Evolutionary conservation across 2,797 vertebrate genomes (phyloP), one percentile per base, ranked within the genome.

Genomic region (Karalla daura): DNA sequence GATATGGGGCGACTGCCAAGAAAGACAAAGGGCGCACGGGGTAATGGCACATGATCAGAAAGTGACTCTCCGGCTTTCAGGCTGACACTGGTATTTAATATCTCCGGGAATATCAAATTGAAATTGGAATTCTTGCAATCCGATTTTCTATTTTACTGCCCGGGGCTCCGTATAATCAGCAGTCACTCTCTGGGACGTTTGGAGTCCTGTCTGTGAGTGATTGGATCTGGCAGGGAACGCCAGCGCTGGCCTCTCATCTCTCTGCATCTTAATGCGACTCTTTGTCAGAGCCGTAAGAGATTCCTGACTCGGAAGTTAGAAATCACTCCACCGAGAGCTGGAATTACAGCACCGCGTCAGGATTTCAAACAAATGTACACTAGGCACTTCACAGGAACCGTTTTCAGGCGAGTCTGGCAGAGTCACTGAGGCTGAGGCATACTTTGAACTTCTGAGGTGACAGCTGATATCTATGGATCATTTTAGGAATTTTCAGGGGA

Each of bases 81-180:
- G 17, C 54, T n/a, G 45, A 68, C 52, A 23, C 21, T 2, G 17
- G 24, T 0, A 30, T 46, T 67, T 21, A n/a, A 17, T 28, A 63
- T 43, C 28, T 30, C 3, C 1, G 2, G 5, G 24, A 36, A 28
- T 64, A 46, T 64, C 5, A 39, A 63, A 64, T 20, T 53, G 5
- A 24, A 81, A 67, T 52, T 56, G 0, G 37, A 40, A 43, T 75
- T 63, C 24, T 59, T 14, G 32, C 44, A 28, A 28, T 53, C 17
- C 28, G 69, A 70, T 63, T 75, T 40, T 4, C 76, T n/a, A n/a
- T n/a, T n/a, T 67, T 56, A 14, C n/a, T 12, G 49, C 69, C 72
- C 51, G 3, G 14, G 47, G 64, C 63, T 17, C 10, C 39, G 56
- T 54, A 25, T 37, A 55, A 62, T 82, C 54, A 65, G 35, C 2